Percentiles rank a stretch among this genome's conserved stretches.
These are phyloP conservation scores for Conus canariensis DNA, from an alignment of 2,888 invertebrate species.

Conservation along the genomic window DNA sequence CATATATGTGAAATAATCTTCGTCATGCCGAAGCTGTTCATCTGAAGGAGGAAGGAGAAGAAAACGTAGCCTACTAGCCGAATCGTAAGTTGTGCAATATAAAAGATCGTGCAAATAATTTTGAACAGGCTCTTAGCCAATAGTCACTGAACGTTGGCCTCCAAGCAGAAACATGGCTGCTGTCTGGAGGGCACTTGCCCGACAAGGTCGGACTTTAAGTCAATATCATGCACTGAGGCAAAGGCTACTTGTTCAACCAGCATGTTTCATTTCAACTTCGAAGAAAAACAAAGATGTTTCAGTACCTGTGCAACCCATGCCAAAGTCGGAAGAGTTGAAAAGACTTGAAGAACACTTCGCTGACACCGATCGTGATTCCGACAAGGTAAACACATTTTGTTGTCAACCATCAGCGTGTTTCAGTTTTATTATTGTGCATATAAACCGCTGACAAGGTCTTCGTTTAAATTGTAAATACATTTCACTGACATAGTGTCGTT, in stretches of 20 bases:
- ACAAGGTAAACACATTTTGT: constrained; percentile 57
- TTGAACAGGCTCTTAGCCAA: neutral
- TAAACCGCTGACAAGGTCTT: too few species aligned
- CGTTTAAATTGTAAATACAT: too few species aligned
- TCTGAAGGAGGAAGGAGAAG: too few species aligned
- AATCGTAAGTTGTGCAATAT: neutral
- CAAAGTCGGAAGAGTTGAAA: constrained; percentile 61
- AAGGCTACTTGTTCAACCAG: constrained; percentile 42
- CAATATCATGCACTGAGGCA: constrained; percentile 38
- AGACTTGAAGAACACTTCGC: constrained; percentile 66
- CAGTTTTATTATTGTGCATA: neutral
- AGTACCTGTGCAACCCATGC: constrained; percentile 55
- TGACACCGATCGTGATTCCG: constrained; percentile 58
- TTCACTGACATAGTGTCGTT: too few species aligned
- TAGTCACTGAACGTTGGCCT: neutral
- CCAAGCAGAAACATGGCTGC: constrained; percentile 65
- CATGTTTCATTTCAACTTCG: constrained; percentile 63
- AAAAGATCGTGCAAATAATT: neutral
- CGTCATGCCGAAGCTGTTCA: too few species aligned
- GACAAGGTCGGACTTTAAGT: constrained; percentile 55
- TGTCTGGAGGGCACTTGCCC: constrained; percentile 59
- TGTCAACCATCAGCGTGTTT: neutral
- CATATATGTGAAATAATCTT: too few species aligned
- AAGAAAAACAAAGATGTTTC: constrained; percentile 65
- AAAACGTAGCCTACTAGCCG: neutral